Conservation (phyloP, 2,797 vertebrate genomes). For the Lates japonicus region DNA sequence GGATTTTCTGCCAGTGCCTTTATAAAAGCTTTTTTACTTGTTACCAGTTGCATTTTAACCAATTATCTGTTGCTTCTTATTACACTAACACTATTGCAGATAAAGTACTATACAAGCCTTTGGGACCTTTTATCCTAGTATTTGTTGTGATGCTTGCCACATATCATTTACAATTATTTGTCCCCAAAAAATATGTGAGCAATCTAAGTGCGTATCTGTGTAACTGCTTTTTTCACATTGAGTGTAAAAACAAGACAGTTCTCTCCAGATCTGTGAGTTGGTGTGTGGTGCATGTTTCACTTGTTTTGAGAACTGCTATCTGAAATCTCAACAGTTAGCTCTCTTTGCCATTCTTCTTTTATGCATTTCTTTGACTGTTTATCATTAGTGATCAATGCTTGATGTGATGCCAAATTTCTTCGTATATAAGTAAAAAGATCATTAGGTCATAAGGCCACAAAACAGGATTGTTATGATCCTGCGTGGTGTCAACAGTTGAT, state of each 20-base stretch:
- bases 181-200: no score
- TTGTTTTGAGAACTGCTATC: not conserved
- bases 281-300: no score
- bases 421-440: not conserved
- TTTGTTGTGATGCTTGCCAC: not conserved
- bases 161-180: not conserved
- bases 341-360: not conserved
- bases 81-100: not conserved
- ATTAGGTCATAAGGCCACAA: no score
- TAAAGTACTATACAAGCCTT: no score
- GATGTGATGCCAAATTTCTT: not conserved
- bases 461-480: not conserved
- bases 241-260: no score
- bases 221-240: not conserved
- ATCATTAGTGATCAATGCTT: not conserved
- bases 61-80: not conserved
- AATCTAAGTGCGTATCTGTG: not conserved
- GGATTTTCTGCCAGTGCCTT: not conserved
- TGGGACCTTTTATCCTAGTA: not conserved
- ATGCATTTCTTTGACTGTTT: not conserved
- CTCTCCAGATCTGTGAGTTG: no score
- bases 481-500: not conserved
- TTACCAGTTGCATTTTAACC: not conserved
- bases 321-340: not conserved
- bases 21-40: not conserved